Conservation (phyloP, 2,797 vertebrate species). For the Rhynchonycteris naso region DNA sequence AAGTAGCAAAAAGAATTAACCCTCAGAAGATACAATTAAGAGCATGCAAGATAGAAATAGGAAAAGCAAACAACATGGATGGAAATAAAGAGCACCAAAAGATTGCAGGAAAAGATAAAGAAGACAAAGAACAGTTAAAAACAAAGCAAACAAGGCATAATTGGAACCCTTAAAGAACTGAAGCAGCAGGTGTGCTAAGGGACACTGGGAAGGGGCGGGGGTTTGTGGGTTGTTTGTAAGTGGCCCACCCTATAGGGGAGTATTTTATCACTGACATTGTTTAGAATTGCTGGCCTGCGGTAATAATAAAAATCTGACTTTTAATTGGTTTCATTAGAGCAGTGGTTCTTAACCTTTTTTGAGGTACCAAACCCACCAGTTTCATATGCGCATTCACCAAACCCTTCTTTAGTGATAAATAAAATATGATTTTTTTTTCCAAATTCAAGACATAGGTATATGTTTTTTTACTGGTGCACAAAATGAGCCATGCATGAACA, state of each 20-base stretch:
- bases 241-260: background rate
- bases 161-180: background rate
- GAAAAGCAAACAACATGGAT: background rate
- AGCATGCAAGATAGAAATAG: background rate
- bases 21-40: background rate
- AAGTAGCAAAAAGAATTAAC: background rate
- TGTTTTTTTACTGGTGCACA: no score
- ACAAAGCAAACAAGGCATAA: background rate
- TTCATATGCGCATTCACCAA: no score
- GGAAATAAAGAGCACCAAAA: background rate
- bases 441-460: no score
- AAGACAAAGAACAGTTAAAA: background rate
- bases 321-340: background rate
- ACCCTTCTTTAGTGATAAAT: no score
- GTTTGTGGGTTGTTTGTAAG: background rate
- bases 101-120: background rate
- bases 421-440: no score
- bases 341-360: no score
- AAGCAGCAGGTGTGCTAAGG: background rate
- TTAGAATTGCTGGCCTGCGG: background rate
- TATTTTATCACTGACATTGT: background rate
- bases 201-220: accelerated
- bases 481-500: no score
- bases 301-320: background rate
- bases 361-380: no score